Percentiles rank a stretch among this genome's conserved stretches.
Conservation (phyloP, 2,113 vertebrate species). For the Pituophis catenifer region DNA sequence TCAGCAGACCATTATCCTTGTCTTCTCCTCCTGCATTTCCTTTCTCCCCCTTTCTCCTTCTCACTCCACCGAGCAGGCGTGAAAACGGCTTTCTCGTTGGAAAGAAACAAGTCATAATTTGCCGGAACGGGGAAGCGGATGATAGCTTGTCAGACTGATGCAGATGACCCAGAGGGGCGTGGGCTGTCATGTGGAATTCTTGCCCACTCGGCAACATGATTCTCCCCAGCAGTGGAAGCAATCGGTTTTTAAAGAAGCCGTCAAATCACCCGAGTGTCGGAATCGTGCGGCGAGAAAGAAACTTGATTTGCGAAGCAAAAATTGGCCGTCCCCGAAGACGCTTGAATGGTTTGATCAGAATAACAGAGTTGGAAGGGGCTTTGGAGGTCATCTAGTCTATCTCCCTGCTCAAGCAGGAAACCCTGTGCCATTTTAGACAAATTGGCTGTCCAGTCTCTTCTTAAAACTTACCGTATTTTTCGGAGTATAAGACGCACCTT, state of each 20-base stretch:
- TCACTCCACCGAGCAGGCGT: not conserved
- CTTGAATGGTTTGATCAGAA: not conserved
- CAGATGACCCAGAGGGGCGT: not conserved
- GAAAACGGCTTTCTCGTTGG: not conserved
- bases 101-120: not conserved
- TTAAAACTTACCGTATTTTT: too few species aligned
- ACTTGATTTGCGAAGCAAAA: not conserved
- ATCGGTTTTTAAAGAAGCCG: not conserved
- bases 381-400: not conserved
- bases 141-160: not conserved
- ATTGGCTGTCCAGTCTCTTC: too few species aligned
- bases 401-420: too few species aligned
- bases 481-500: too few species aligned
- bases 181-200: not conserved
- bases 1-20: not conserved
- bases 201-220: not conserved
- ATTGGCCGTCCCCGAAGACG: not conserved
- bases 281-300: not conserved
- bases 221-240: too few species aligned
- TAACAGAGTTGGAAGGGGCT: not conserved
- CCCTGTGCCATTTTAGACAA: too few species aligned
- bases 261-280: not conserved
- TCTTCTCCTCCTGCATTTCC: not conserved
- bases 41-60: not conserved
- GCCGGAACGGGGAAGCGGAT: not conserved